phyloP scores from a whole-genome alignment of 2,888 invertebrate genomes.

The Euspilapteryx auroguttella region DNA sequence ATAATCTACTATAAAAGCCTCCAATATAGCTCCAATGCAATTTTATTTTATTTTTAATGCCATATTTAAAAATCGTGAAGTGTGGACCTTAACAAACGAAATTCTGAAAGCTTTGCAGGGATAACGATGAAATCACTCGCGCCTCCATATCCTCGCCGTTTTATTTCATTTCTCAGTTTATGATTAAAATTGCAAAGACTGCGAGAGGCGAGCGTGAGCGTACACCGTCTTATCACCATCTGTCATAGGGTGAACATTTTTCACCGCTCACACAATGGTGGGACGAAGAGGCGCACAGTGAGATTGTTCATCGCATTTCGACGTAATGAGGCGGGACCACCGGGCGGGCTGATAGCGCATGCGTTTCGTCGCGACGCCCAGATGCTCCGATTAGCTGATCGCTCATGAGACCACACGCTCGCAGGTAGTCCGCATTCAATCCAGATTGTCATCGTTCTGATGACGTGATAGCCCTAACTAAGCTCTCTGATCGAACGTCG shows the following conservation, averaged over 20 bases:
- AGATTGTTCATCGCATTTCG: slow-evolving; percentile 27
- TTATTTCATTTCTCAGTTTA: slow-evolving; percentile 10
- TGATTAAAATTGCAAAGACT: slow-evolving; percentile 7
- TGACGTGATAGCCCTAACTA: slow-evolving; percentile 54
- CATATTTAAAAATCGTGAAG: no score
- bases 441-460: slow-evolving; percentile 57
- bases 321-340: slow-evolving; percentile 55
- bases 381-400: slow-evolving; percentile 45
- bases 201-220: slow-evolving; percentile 6
- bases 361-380: slow-evolving; percentile 13
- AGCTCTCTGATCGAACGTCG: slow-evolving; percentile 29
- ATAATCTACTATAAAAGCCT: no score
- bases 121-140: no score
- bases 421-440: slow-evolving; percentile 58
- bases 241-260: slow-evolving; percentile 49
- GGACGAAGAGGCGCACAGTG: slow-evolving; percentile 23
- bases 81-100: no score
- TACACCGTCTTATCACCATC: slow-evolving; percentile 39
- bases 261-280: slow-evolving; percentile 45
- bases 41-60: no score
- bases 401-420: slow-evolving; percentile 50
- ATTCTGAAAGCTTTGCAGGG: no score
- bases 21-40: no score
- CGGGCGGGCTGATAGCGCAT: slow-evolving; percentile 39
- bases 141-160: no score